Evolutionary conservation across 2,888 invertebrate genomes (phyloP), one percentile per base, ranked within the genome.

Genomic region (Netelia inedita): DNA sequence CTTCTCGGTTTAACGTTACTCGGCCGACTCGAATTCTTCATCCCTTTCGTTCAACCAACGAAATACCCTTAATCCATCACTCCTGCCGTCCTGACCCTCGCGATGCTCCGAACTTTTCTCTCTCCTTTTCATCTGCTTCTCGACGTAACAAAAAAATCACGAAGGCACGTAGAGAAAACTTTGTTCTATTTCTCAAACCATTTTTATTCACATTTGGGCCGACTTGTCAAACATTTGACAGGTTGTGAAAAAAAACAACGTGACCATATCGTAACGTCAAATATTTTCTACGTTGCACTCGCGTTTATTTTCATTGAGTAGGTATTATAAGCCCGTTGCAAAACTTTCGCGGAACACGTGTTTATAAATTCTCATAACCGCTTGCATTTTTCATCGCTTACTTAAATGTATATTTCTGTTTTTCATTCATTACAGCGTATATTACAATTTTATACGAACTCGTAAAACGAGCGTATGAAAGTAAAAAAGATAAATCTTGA

Each of bases 11-110:
- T 59, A 41, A 68, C 16, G 46, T 43, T 46, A 76, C 63, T 43
- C 21, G 5, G 1, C 55, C 16, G 23, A 16, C 68, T 68, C 35
- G 43, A 75, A 55, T 75, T 66, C 41, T 75, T 66, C 69, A 59
- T 46, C 61, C 23, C 46, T 43, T 46, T 57, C 53, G 9, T 16
- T 19, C 66, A 59, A 53, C 41, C 21, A 63, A 74, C 68, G 68
- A 41, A 74, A 81, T 81, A 61, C 73, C 63, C 50, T 55, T 21
- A 35, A 69, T 75, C 69, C 69, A 75, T 75, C 75, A 61, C 19
- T 2, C 50, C 28, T 19, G 41, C 16, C 53, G 19, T 2, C 10
- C 35, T 46, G 35, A 35, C 3, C 6, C 6, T 35, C 35, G 41
- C 23, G 41, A 21, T 69, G 14, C 43, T 11, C 28, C 55, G 35